Percentiles rank a stretch among this genome's conserved stretches.
Conservation (phyloP, 2,888 invertebrate genomes). For the Idaea aversata region DNA sequence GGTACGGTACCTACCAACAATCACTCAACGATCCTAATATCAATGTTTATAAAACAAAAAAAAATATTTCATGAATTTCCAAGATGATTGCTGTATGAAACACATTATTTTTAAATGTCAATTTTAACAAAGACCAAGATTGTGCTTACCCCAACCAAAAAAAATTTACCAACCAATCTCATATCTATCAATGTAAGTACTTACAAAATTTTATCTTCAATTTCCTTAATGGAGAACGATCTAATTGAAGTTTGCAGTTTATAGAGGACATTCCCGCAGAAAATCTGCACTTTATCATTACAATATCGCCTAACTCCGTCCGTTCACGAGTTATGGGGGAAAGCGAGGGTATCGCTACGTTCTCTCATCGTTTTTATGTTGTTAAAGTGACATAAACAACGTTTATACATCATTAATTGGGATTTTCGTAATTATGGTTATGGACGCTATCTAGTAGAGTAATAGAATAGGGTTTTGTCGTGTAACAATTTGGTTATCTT, state of each 20-base stretch:
- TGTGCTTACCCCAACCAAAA: neutral
- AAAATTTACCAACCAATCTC: neutral
- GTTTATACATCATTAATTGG: neutral
- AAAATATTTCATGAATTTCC: neutral
- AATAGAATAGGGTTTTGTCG: neutral
- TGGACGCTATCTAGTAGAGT: neutral
- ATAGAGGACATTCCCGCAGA: slow-evolving; percentile 28
- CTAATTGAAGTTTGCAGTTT: slow-evolving; percentile 34
- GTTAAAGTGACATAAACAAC: neutral
- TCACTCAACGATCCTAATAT: slow-evolving; percentile 12
- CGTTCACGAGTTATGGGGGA: slow-evolving; percentile 27
- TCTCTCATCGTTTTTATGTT: slow-evolving; percentile 24
- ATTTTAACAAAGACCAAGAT: neutral
- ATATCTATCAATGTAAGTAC: slow-evolving; percentile 3
- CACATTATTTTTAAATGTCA: neutral
- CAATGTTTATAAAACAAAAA: neutral
- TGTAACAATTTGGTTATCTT: too few relatives aligned
- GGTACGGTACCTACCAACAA: slow-evolving; percentile 21
- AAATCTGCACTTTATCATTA: slow-evolving; percentile 33
- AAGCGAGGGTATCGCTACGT: slow-evolving; percentile 25
- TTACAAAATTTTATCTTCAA: slow-evolving; percentile 30
- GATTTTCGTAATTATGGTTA: neutral
- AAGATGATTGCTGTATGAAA: too few relatives aligned
- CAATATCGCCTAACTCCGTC: slow-evolving; percentile 30
- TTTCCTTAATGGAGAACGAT: slow-evolving; percentile 26